Base-by-base conservation (phyloP, 2,113 vertebrate genomes). In the Speoplatyrhinus poulsoni region DNA sequence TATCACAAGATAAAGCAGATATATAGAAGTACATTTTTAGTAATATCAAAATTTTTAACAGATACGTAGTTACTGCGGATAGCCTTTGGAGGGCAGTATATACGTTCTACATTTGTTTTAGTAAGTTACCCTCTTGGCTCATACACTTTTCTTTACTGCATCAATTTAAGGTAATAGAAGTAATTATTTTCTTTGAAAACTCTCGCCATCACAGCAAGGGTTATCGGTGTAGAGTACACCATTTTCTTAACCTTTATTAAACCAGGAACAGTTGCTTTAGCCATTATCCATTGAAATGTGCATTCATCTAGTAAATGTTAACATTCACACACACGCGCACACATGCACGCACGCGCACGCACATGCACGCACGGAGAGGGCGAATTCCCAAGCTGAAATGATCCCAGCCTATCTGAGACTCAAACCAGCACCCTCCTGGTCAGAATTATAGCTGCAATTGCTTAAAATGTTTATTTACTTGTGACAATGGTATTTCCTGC, bases 401-500 rank as follows among this genome's bases (percentile, higher is more conserved):
- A 12, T 70, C 64, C 49, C 6, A 12, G 3, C 49, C 49, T 11
- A 52, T 52, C 11, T 55, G 10, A 13, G 36, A 67, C 67, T 62
- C 54, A 32, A 55, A 60, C 69, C 10, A 16, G 16, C 8, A 16
- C 59, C 46, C 66, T 19, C 60, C 12, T 64, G 60, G 64, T 75
- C 15, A 62, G 47, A 62, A 41, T 41, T 59, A 72, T 72, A 70
- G 66, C 62, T 56, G 41, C 66, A 62, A 50, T 26, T 69, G 62
- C 70, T 70, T 75, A 49, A 75, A 73, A 65, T 65, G 67, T 73
- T 83, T 80, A 80, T 87, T 86, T 82, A 85, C 17, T 76, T 65
- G 60, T 80, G 69, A 88, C 77, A 80, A 72, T 73, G 84, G 79
- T 72, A 86, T 87, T 87, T 88, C 78, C 83, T 83, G 79, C 72